phyloP scores from a whole-genome alignment of 2,113 vertebrate species.

The Euleptes europaea region DNA sequence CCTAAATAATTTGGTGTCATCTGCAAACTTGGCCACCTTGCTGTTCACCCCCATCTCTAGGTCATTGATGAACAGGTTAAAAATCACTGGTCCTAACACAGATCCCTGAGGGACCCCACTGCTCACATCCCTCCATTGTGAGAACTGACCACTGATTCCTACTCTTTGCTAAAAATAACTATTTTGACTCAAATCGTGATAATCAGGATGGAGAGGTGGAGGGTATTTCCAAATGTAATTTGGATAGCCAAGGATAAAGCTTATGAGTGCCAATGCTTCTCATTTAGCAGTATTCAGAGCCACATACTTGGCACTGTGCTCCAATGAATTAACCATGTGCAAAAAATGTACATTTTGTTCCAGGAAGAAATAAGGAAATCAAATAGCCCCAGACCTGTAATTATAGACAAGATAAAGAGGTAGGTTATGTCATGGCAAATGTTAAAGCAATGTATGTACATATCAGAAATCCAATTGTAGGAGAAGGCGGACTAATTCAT shows the following conservation, averaged over 20 bases:
- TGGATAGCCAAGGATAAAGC: slow-evolving; percentile 30
- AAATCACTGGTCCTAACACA: no score
- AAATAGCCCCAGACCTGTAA: neutral
- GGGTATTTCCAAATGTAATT: slow-evolving; percentile 37
- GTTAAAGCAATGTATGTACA: neutral
- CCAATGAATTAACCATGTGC: slow-evolving; percentile 11
- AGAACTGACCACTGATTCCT: no score
- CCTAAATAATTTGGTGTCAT: no score
- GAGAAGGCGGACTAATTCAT: neutral
- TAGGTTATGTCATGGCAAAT: neutral
- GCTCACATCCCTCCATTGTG: no score
- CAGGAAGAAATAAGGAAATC: slow-evolving; percentile 5
- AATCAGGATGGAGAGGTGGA: neutral
- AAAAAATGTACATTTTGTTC: slow-evolving; percentile 30
- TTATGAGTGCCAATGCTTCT: slow-evolving; percentile 11
- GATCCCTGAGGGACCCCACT: no score
- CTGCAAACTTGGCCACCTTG: no score
- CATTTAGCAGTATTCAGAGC: slow-evolving; percentile 28
- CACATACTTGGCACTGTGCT: slow-evolving; percentile 14
- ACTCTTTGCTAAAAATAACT: neutral
- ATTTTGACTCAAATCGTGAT: slow-evolving; percentile 24
- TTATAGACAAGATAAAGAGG: neutral
- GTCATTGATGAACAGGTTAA: no score
- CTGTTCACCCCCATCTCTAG: no score
- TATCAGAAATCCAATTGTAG: neutral